A percentile compares a stretch with the other conserved stretches of the same genome.
Conservation (phyloP, 1,140 invertebrate genomes). For the Paracyclopina nana region DNA sequence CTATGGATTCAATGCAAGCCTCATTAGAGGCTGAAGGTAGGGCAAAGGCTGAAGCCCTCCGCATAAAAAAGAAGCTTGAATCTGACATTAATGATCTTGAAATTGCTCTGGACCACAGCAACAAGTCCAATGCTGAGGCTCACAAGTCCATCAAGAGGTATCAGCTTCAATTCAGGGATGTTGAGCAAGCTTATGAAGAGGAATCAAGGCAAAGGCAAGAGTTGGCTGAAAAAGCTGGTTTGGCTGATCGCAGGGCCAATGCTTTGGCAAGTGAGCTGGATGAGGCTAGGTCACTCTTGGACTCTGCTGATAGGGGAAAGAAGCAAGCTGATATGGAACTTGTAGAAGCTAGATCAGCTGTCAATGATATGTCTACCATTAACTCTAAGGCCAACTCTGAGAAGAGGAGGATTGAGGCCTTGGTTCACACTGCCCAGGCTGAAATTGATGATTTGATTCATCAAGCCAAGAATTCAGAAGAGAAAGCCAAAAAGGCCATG, state of each 20-base stretch:
- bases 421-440: conserved; percentile 83
- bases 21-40: conserved; percentile 37
- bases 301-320: conserved; percentile 40
- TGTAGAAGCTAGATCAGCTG: background rate
- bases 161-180: conserved; percentile 30
- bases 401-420: conserved; percentile 95
- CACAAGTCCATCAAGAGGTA: conserved; percentile 38
- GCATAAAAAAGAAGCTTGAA: conserved; percentile 37
- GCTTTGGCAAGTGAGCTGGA: conserved; percentile 87
- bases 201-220: conserved; percentile 92
- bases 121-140: conserved; percentile 33
- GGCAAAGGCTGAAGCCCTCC: conserved; percentile 35
- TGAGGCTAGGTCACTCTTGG: conserved; percentile 85
- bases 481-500: conserved; percentile 95
- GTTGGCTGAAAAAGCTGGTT: conserved; percentile 82
- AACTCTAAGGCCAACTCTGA: conserved; percentile 28
- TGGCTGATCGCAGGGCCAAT: conserved; percentile 85
- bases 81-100: conserved; percentile 38
- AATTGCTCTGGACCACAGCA: conserved; percentile 30
- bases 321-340: conserved; percentile 5
- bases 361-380: conserved; percentile 29
- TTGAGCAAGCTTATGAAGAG: conserved; percentile 47
- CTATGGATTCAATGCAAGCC: conserved; percentile 37
- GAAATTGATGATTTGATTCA: conserved; percentile 36
- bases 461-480: conserved; percentile 43